Percentiles rank a stretch among this genome's conserved stretches.
Conservation (phyloP, 2,888 invertebrate genomes). For the Melitaea athalia region DNA sequence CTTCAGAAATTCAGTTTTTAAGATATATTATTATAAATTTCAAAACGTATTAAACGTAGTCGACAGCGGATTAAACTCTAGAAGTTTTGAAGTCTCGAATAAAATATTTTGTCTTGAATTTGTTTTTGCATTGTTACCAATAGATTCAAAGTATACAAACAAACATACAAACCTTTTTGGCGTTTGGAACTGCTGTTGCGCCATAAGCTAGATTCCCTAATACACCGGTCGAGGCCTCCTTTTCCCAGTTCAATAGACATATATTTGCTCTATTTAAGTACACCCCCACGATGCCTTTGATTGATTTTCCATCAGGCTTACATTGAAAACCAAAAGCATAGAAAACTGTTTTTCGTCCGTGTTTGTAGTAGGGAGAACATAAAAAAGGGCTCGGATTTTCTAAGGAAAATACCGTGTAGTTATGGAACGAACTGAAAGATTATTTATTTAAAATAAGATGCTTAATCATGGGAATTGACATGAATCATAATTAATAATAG, state of each 20-base stretch:
- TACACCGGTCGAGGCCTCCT: constrained; percentile 64
- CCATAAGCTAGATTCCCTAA: constrained; percentile 61
- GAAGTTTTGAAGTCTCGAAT: too few species aligned
- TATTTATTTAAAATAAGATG: too few species aligned
- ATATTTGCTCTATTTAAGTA: constrained; percentile 69
- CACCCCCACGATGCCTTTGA: constrained; percentile 59
- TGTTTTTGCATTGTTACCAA: too few species aligned
- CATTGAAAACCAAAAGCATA: constrained; percentile 74
- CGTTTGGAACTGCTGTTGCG: constrained; percentile 64
- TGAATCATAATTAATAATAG: too few species aligned
- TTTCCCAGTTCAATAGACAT: constrained; percentile 70
- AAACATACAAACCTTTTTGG: constrained; percentile 55
- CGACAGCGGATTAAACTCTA: too few species aligned
- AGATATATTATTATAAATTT: too few species aligned
- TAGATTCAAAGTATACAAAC: too few species aligned
- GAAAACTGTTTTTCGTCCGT: constrained; percentile 56
- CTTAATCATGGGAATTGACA: too few species aligned
- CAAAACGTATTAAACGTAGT: too few species aligned
- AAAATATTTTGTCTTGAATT: too few species aligned
- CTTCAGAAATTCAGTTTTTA: too few species aligned
- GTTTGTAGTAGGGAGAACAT: constrained; percentile 58
- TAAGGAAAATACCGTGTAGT: constrained; percentile 54
- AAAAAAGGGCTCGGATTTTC: constrained; percentile 47
- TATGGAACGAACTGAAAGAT: constrained; percentile 45
- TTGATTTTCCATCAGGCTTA: constrained; percentile 59